Conservation (phyloP, 2,113 vertebrate genomes). For the Eubucco bourcierii region DNA sequence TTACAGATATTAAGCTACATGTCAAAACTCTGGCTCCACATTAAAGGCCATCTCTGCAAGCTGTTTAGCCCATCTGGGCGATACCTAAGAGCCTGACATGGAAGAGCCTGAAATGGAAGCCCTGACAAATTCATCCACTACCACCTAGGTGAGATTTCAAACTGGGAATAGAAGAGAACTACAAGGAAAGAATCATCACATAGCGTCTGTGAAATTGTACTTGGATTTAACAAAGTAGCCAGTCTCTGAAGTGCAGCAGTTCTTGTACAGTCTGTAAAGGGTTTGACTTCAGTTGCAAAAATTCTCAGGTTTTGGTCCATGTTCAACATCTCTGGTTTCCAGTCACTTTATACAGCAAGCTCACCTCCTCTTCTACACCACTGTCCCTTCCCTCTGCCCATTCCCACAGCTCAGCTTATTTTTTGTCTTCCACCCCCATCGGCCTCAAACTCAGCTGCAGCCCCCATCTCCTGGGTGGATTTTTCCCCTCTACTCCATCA, state of each 20-base stretch:
- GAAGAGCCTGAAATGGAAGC: neutral
- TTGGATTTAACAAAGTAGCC: neutral
- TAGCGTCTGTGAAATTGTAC: neutral
- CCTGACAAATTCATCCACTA: neutral
- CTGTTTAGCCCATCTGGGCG: neutral
- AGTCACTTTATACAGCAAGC: neutral
- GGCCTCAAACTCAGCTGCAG: neutral
- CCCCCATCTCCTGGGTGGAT: neutral
- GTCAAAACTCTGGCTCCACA: neutral
- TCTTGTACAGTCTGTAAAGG: neutral
- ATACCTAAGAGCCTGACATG: neutral
- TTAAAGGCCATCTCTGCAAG: neutral
- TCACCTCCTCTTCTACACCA: neutral
- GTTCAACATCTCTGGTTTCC: neutral
- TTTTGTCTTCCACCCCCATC: neutral
- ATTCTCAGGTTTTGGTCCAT: neutral
- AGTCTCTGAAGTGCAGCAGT: neutral
- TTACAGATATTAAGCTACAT: neutral
- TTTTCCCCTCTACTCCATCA: neutral
- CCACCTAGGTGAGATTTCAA: neutral
- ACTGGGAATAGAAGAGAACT: neutral
- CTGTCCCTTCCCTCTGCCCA: neutral
- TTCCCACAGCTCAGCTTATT: neutral
- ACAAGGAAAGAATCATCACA: neutral
- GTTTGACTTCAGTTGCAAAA: neutral